Evolutionary conservation across 2,888 invertebrate genomes (phyloP), one percentile per base, ranked within the genome.

Genomic region (Caenorhabditis afra): DNA sequence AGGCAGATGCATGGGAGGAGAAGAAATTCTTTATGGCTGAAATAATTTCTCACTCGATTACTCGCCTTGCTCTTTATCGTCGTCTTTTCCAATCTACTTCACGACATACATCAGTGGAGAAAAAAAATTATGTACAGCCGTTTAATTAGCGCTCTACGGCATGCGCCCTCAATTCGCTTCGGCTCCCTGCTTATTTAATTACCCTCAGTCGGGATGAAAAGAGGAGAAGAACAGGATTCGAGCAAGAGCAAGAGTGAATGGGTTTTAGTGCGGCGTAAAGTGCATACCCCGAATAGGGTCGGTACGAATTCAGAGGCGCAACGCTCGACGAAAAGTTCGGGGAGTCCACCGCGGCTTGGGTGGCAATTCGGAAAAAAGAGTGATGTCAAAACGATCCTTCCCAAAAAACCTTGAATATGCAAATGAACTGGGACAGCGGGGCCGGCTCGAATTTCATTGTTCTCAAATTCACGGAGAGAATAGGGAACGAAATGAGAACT

Each of bases 1-100:
- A 18, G 61, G 47, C 53, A 61, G 61, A 53, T 61, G 61, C 49
- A 58, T 61, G 70, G 64, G 37, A 23, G 44, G 23, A 44, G 49
- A 29, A 29, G 29, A 76, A 68, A 50, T 62, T 64, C 66, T 77
- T 77, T 70, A 71, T 71, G 77, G 77, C 77, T 76, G 76, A 76
- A 76, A 76, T 76, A 76, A 77, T 77, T 77, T 77, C 70, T 70
- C 70, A 70, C 68, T 77, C 70, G 77, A 77, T 71, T 70, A 71
- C 70, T 61, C 71, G 77, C 70, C 61, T 66, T 75, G 61, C 70
- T 70, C 66, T 71, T 75, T 70, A 70, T 65, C 53, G 67, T 62
- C 70, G 49, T 59, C 58, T 53, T 62, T 61, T 62, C 53, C 66
- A 57, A 68, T 73, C 73, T 73, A 79, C 73, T 73, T 73, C 73